Evolutionary conservation across 2,113 vertebrate species (phyloP), one percentile per base, ranked within the genome.

Genomic region (Petroica traversi): DNA sequence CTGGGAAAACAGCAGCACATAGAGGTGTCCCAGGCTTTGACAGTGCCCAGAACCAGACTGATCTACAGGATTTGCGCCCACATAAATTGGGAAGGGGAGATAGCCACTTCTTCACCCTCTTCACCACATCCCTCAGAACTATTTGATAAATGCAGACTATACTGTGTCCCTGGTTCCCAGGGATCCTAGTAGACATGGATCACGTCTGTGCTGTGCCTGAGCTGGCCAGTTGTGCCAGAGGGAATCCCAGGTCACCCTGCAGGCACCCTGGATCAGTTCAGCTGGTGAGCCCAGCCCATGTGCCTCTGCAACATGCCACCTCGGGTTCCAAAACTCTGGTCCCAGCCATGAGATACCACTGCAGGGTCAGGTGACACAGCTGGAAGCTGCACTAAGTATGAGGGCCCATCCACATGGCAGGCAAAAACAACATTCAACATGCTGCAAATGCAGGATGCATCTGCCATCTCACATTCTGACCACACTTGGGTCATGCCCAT

Each of bases 351-450:
- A 74, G 59, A 38, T 23, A 24, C 4, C 61, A 8, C 43, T 52
- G 64, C 40, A 40, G 6, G 11, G 40, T 22, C 33, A 63, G 40
- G 5, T 19, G 41, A 51, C 31, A 38, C 4, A 49, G 26, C 68
- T 51, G 66, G 61, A 43, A 87, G 26, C 29, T 71, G 26, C 64
- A n/a, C 8, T 6, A 31, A 34, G 5, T 26, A n/a, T 0, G 0
- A 34, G 34, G 46, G 4, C 55, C 5, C 26, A 19, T 54, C 46
- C 38, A 12, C 14, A 6, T 0, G 2, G 25, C 4, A 1, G 23
- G 15, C 25, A 80, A 91, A 15, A 11, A 6, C 29, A 46, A 8
- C 3, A 2, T 25, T 55, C 52, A 16, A 7, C 0, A 0, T 36
- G 52, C n/a, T 75, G 59, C 63, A 36, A 38, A 71, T 9, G 8